Base-by-base conservation (phyloP, 2,888 invertebrate genomes). In the Lordiphosa fenestrarum region DNA sequence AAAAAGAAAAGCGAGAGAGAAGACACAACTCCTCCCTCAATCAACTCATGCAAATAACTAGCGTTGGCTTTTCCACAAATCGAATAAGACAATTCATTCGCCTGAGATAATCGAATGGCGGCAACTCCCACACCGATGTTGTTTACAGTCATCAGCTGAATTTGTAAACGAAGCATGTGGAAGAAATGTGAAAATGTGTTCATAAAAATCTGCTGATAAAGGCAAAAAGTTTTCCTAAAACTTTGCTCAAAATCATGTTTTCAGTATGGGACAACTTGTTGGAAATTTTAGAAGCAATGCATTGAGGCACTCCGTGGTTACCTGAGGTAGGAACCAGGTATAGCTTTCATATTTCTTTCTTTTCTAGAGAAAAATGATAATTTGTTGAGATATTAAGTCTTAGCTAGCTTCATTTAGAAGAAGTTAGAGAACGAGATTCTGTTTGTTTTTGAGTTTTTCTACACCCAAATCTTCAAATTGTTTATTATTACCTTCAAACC, bases 61-160 rank as follows among this genome's bases (percentile, higher is more conserved):
- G 59, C 44, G 36, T 58, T 48, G 53, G 53, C 58, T 57, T 52
- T 57, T 58, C 63, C 64, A 60, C 60, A 74, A 84, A 84, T 78
- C 76, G 74, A 77, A 85, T 77, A 83, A 83, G 80, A 78, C 85
- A 83, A 85, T 85, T 64, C 85, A 83, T 75, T 83, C 84, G 72
- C 66, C 83, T 60, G 80, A 78, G 66, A 80, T 85, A 77, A 77
- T 77, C 85, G 80, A 83, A 77, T 77, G 55, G 70, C 63, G 59
- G 80, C 75, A 59, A 37, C 44, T 44, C 44, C 15, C 49, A 25
- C 19, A 25, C 19, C 12, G 13, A 23, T 48, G 38, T 49, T 39
- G 49, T 49, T 49, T 37, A 44, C 47, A 47, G 36, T 47, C 21
- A 47, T 53, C 67, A 19, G 66, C 57, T 74, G 70, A 71, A 71